These are phyloP conservation scores for Neotragus pygmaeus DNA, from an alignment of 2,113 vertebrate genomes.

Conservation along the genomic window DNA sequence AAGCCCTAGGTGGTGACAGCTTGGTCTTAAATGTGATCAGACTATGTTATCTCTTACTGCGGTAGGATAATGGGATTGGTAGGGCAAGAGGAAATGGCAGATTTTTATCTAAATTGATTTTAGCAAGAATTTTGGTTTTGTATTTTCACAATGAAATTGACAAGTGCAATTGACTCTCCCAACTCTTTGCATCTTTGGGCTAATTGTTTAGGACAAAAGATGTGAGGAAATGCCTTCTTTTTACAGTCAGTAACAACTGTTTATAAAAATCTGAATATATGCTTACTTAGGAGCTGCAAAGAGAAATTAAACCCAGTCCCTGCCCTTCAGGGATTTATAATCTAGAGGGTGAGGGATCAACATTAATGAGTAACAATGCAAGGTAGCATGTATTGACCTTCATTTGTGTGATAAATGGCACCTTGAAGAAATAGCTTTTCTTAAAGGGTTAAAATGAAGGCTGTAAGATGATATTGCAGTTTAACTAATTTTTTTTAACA, in stretches of 20 bases:
- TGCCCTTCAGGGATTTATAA: not conserved
- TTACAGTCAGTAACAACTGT: not conserved
- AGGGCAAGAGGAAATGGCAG: slow-evolving; percentile 14
- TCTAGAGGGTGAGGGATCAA: not conserved
- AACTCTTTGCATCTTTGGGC: not conserved
- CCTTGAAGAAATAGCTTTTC: not conserved
- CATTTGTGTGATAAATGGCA: not conserved
- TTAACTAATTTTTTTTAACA: slow-evolving; percentile 42
- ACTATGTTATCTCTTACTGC: slow-evolving; percentile 33
- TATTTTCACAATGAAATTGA: slow-evolving; percentile 18
- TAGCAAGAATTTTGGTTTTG: slow-evolving; percentile 46
- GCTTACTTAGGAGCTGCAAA: not conserved
- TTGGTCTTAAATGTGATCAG: not conserved
- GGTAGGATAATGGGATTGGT: not conserved
- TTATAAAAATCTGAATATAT: slow-evolving; percentile 2
- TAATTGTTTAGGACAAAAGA: slow-evolving; percentile 35
- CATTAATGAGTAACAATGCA: not conserved
- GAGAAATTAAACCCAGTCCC: not conserved
- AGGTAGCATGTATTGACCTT: not conserved
- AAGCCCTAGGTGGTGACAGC: slow-evolving; percentile 18
- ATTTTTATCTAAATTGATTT: slow-evolving; percentile 40
- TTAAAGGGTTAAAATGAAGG: not conserved
- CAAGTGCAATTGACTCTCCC: not conserved
- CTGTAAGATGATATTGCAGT: not conserved
- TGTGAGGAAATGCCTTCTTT: not conserved